Base-by-base conservation (phyloP, 2,888 invertebrate species). In the Cybosia mesomella region DNA sequence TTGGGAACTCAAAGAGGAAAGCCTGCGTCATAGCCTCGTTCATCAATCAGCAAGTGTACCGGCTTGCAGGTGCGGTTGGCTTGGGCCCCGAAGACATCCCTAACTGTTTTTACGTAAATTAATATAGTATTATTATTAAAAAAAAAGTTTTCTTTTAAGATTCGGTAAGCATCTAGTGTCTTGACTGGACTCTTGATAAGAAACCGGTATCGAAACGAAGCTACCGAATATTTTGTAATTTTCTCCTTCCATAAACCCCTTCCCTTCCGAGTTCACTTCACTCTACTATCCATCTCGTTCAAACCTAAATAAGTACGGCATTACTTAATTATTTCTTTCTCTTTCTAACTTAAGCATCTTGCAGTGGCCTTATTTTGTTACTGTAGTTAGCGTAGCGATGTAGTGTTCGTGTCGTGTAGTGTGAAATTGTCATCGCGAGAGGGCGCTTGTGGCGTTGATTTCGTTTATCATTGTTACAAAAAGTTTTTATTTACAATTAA, bases 391-490 rank as follows among this genome's bases (percentile, higher is more conserved):
- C 22, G 9, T 39, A 24, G 24, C 49, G 28, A n/a, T 53, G 49
- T 39, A 34, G 39, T 60, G 54, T 49, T 43, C 34, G 8, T 7
- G 3, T 43, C 43, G 43, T 18, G 88, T 91, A 93, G 92, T 94
- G 87, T 85, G 73, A 86, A 89, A 85, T 88, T 92, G 91, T 88
- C 92, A 87, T 85, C 89, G 79, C 81, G 66, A 81, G 85, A 82
- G 85, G 83, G 83, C 82, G 90, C 83, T 89, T 83, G 91, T 86
- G 82, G 73, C 80, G 73, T 67, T 79, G 67, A 77, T 78, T 75
- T 74, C 72, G 69, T 74, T 77, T 53, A 53, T 77, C 73, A 60
- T 71, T 74, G 59, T 28, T 58, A 62, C 7, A 67, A 72, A 68
- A 81, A 73, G 64, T 72, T 78, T 78, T 76, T 79, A 70, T 73